A percentile compares a stretch with the other conserved stretches of the same genome.
These are phyloP conservation scores for Argyra leucocephala DNA, from an alignment of 2,888 invertebrate species.

Conservation along the genomic window DNA sequence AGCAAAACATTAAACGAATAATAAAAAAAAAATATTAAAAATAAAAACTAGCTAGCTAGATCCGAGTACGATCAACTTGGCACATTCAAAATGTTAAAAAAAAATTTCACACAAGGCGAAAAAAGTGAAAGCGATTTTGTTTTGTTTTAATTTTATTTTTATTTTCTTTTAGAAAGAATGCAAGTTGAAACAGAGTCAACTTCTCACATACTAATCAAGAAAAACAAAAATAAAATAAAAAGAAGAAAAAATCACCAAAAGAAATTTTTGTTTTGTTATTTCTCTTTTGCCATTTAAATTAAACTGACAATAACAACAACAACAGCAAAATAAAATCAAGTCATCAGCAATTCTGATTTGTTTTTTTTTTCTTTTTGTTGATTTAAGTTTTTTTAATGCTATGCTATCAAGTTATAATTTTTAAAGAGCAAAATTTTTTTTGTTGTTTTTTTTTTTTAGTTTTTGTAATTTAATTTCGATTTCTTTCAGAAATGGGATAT, in stretches of 20 bases:
- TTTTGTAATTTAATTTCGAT: not conserved
- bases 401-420: slow-evolving; percentile 1
- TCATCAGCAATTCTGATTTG: not conserved
- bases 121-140: not conserved
- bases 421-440: not conserved
- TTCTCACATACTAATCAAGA: slow-evolving; percentile 9
- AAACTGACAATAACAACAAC: not conserved
- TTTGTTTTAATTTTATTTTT: not conserved
- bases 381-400: not conserved
- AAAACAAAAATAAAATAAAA: not conserved
- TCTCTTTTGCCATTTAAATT: no score
- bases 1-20: not conserved
- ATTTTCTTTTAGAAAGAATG: slow-evolving; percentile 10
- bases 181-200: slow-evolving; percentile 5
- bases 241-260: not conserved
- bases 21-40: not conserved
- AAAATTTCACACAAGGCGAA: slow-evolving; percentile 1
- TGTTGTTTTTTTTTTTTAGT: not conserved
- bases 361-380: not conserved
- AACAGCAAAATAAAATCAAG: not conserved
- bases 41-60: not conserved
- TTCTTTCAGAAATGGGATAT: not conserved
- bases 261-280: not conserved
- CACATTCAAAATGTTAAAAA: not conserved
- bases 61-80: slow-evolving; percentile 6